A percentile compares a stretch with the other conserved stretches of the same genome.
These are phyloP conservation scores for Pentalonia nigronervosa DNA, from an alignment of 1,140 invertebrate species.

Conservation along the genomic window DNA sequence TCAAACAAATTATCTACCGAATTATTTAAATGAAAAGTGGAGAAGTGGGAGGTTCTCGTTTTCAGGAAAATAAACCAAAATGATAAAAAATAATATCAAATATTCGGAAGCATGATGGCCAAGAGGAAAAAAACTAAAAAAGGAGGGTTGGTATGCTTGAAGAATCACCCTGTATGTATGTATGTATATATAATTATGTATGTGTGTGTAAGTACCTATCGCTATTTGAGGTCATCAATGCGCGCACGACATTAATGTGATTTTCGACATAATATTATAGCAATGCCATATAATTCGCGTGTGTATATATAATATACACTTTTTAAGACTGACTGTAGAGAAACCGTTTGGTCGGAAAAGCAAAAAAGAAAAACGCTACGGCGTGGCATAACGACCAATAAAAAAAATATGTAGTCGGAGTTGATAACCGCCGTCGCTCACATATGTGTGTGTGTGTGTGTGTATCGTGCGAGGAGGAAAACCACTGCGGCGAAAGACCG, in stretches of 20 bases:
- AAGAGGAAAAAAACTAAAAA: neutral
- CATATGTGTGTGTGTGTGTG: neutral
- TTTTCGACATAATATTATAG: neutral
- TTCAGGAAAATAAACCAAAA: neutral
- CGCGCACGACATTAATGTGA: neutral
- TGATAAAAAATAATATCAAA: neutral
- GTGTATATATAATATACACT: neutral
- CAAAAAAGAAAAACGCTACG: neutral
- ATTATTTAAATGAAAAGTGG: no score
- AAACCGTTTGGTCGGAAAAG: neutral
- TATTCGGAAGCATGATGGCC: neutral
- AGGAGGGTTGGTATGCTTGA: neutral
- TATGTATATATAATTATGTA: no score
- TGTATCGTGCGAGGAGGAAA: neutral
- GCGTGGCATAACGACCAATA: slow-evolving; percentile 39
- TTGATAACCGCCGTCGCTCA: neutral
- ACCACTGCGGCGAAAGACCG: neutral
- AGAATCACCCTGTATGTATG: neutral
- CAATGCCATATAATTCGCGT: neutral
- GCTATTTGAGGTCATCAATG: neutral
- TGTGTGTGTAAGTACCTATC: no score
- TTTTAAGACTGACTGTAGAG: neutral
- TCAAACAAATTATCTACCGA: no score
- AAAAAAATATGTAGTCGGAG: slow-evolving; percentile 2
- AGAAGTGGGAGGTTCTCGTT: no score